phyloP scores from a whole-genome alignment of 2,888 invertebrate genomes.

The Harpalus rufipes region DNA sequence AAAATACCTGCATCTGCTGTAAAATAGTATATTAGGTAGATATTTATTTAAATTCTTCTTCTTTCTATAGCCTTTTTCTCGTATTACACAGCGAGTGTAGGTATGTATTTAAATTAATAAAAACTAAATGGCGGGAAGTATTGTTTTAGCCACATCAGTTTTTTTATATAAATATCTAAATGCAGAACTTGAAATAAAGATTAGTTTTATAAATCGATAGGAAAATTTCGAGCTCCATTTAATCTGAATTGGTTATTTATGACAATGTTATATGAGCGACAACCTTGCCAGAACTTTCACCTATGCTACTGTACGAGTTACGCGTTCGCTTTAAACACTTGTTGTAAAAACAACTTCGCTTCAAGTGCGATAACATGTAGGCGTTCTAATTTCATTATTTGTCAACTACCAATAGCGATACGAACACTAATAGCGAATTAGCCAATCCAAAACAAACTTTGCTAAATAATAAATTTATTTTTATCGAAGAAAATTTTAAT shows the following conservation, averaged over 20 bases:
- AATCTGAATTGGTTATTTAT: background rate
- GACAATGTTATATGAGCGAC: background rate
- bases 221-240: conserved; percentile 2
- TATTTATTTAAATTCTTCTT: too few relatives aligned
- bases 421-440: background rate
- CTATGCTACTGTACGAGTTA: conserved; percentile 20
- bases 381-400: conserved; percentile 46
- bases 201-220: background rate
- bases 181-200: too few relatives aligned
- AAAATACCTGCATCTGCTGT: too few relatives aligned
- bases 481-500: too few relatives aligned
- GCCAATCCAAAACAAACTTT: conserved; percentile 1
- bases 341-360: conserved; percentile 29
- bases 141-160: too few relatives aligned
- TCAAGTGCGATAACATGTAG: conserved; percentile 39
- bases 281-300: conserved; percentile 25
- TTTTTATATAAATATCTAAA: too few relatives aligned
- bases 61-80: too few relatives aligned
- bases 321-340: conserved; percentile 22
- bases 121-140: too few relatives aligned
- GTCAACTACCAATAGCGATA: conserved; percentile 20
- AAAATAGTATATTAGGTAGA: too few relatives aligned
- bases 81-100: too few relatives aligned
- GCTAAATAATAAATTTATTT: too few relatives aligned
- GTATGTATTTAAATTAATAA: too few relatives aligned